A percentile compares a stretch with the other conserved stretches of the same genome.
These are phyloP conservation scores for Capricornis sumatraensis DNA, from an alignment of 2,113 vertebrate genomes.

Conservation along the genomic window DNA sequence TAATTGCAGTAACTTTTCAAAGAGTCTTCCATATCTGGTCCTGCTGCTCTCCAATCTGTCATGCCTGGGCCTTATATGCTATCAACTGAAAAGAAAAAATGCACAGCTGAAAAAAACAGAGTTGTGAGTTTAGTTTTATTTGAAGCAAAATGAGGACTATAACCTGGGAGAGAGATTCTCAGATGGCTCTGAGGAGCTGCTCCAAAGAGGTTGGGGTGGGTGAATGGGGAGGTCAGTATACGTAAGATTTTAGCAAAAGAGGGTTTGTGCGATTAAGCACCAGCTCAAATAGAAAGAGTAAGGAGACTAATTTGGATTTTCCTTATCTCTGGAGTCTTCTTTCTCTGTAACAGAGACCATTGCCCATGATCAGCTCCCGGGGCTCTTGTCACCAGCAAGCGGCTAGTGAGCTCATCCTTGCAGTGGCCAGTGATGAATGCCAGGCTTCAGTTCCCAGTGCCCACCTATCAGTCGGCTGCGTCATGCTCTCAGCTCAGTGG, in stretches of 20 bases:
- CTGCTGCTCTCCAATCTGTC: background rate
- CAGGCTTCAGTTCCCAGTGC: no score
- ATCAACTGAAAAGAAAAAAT: background rate
- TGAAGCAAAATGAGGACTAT: background rate
- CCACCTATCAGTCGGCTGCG: background rate
- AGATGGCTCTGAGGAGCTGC: background rate
- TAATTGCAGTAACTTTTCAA: background rate
- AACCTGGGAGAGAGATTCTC: background rate
- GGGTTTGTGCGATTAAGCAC: background rate
- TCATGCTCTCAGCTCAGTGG: background rate
- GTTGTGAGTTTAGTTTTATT: background rate
- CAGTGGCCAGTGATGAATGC: rapidly evolving
- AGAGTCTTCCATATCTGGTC: background rate
- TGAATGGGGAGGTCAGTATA: background rate
- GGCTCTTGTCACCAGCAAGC: background rate
- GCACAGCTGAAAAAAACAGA: background rate
- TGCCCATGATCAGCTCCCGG: background rate
- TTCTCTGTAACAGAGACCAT: background rate
- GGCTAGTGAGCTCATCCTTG: background rate
- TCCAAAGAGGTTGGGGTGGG: background rate
- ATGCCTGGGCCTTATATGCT: background rate
- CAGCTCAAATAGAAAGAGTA: background rate
- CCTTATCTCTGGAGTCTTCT: background rate
- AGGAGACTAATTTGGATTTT: background rate
- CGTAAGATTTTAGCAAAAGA: background rate